phyloP scores from a whole-genome alignment of 2,113 vertebrate genomes.

The Cyphomyrus discorhynchus region DNA sequence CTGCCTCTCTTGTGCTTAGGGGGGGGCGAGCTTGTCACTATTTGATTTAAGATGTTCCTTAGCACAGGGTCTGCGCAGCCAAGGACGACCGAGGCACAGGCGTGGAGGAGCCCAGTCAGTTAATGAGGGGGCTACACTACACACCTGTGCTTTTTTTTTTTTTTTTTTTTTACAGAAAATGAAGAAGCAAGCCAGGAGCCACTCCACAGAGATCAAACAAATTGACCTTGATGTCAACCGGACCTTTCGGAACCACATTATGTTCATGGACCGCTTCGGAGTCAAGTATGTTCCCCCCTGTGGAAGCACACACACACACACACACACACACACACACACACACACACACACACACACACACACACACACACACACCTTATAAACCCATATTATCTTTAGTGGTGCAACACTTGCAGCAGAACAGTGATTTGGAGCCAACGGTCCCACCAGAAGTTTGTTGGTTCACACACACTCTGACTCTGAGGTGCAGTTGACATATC shows the following conservation, averaged over 20 bases:
- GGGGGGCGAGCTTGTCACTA: not conserved
- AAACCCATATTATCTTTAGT: not conserved
- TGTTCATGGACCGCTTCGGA: conserved; percentile 87
- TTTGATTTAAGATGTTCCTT: not conserved
- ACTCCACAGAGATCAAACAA: conserved; percentile 83
- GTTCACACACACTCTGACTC: not conserved
- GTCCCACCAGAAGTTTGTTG: not conserved
- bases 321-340: not conserved
- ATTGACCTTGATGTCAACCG: conserved; percentile 87
- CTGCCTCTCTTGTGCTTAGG: not conserved
- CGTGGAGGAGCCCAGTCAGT: too few relatives aligned
- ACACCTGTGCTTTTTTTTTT: not conserved
- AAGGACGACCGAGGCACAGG: not conserved
- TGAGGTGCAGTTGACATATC: not conserved
- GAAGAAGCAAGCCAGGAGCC: conserved; percentile 74
- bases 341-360: not conserved
- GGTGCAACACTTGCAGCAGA: not conserved
- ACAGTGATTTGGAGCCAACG: not conserved
- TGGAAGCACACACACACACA: not conserved
- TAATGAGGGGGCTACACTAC: not conserved
- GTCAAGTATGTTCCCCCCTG: conserved; percentile 69
- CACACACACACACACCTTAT: not conserved
- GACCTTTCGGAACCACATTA: conserved; percentile 88
- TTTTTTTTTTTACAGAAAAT: conserved; percentile 62
- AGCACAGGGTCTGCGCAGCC: not conserved